These are phyloP conservation scores for Candidula unifasciata DNA, from an alignment of 2,888 invertebrate genomes.

Conservation along the genomic window DNA sequence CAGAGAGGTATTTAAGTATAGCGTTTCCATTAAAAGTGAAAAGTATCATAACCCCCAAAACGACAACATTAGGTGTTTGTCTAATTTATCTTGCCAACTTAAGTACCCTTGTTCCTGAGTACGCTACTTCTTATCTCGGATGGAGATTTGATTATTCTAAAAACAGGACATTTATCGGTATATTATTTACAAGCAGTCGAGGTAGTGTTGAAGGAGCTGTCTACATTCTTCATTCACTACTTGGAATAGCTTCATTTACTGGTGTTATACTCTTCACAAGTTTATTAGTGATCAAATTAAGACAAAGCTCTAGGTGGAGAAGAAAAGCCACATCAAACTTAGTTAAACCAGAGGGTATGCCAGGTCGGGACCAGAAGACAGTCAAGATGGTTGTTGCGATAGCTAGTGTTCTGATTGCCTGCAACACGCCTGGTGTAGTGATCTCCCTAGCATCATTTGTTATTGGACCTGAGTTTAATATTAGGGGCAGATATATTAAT, in stretches of 20 bases:
- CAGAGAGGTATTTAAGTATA: constrained; percentile 9
- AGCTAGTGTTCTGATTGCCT: not conserved
- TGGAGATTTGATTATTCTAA: not conserved
- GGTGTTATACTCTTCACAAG: not conserved
- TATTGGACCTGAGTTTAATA: not conserved
- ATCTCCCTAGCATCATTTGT: not conserved
- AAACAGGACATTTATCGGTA: not conserved
- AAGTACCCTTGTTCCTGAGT: not conserved
- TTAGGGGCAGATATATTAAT: not conserved
- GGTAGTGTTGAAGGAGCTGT: not conserved
- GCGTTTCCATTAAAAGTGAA: constrained; percentile 17
- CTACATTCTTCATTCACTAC: not conserved
- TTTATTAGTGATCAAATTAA: not conserved
- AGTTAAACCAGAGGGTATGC: not conserved
- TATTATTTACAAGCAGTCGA: not conserved
- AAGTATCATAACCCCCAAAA: not conserved
- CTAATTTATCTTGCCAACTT: not conserved
- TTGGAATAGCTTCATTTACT: not conserved
- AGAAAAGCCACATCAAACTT: not conserved
- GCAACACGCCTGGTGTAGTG: constrained; percentile 1
- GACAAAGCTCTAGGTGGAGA: constrained; percentile 12
- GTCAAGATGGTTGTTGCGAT: not conserved
- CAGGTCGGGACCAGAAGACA: not conserved
- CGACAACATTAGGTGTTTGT: not conserved
- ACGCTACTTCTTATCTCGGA: constrained; percentile 2